Base-by-base conservation (phyloP, 2,888 invertebrate genomes). In the Hesperia comma region DNA sequence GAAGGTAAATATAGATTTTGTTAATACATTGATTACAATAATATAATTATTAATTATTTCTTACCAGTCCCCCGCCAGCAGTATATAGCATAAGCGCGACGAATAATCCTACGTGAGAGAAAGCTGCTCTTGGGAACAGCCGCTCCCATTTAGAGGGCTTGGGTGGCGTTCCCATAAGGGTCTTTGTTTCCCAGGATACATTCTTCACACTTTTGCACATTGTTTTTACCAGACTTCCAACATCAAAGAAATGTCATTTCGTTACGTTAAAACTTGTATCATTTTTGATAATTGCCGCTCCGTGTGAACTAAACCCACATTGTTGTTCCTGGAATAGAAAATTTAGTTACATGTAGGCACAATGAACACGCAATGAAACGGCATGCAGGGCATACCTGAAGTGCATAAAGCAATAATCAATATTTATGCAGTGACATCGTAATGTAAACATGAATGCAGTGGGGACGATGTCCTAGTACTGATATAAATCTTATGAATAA, bases 71-170 rank as follows among this genome's bases (percentile, higher is more conserved):
- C 63, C 97, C 97, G 60, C 95, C 94, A 37, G 95, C 95, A 0
- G 96, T 96, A 79, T 97, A 97, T 68, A 95, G 89, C 94, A 96
- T 96, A 63, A 97, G 92, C 0, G 96, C 95, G 57, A 96, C 93
- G 70, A 97, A 93, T 70, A 97, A 90, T 55, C 96, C 96, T 62
- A 96, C 90, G 77, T 97, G 97, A 67, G 96, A 95, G 60, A 96
- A 80, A 14, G 95, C 94, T 15, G 94, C 93, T 81, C 96, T 95
- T 60, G 96, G 93, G 79, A 94, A 93, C 75, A 95, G 90, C 68
- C 92, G 88, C 68, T 91, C 90, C 94, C 93, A 93, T 83, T 90
- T 79, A 1, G 84, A 80, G 14, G 75, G 74, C 67, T 83, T 82
- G 15, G 86, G 83, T 40, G 87, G 84, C 1, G 82, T 78, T n/a